phyloP scores from a whole-genome alignment of 2,113 vertebrate species.

The Neopipo cinnamomea region DNA sequence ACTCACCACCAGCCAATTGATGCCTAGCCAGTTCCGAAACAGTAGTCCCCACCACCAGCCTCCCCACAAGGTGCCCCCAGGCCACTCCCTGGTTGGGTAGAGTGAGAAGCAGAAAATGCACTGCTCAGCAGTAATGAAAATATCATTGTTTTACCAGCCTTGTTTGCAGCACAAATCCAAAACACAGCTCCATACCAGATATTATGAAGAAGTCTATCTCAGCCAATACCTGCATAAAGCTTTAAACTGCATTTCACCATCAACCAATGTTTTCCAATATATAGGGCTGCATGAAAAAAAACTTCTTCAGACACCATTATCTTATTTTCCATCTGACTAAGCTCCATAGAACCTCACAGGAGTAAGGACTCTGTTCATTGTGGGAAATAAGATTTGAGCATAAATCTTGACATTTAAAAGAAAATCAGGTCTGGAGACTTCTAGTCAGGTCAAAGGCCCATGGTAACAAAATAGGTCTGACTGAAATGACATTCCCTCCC shows the following conservation, averaged over 20 bases:
- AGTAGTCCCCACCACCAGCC: accelerated
- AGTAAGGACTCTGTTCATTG: background rate
- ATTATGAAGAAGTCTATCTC: background rate
- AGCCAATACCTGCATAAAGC: background rate
- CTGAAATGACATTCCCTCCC: accelerated
- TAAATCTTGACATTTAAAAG: background rate
- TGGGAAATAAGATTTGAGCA: background rate
- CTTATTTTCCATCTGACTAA: background rate
- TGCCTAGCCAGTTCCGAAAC: background rate
- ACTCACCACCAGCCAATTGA: accelerated
- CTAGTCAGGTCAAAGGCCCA: background rate
- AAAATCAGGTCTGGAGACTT: background rate
- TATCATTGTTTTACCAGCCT: background rate
- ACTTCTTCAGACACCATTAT: background rate
- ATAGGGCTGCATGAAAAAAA: background rate
- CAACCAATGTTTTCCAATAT: background rate
- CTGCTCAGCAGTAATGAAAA: background rate
- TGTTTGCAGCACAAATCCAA: background rate
- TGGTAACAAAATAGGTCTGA: background rate
- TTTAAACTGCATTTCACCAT: background rate
- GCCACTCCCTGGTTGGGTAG: accelerated
- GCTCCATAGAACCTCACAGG: background rate
- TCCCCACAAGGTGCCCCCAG: background rate
- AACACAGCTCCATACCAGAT: background rate
- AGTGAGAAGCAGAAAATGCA: accelerated